Evolutionary conservation across 2,113 vertebrate species (phyloP).

Genomic region (Trogon surrucura): DNA sequence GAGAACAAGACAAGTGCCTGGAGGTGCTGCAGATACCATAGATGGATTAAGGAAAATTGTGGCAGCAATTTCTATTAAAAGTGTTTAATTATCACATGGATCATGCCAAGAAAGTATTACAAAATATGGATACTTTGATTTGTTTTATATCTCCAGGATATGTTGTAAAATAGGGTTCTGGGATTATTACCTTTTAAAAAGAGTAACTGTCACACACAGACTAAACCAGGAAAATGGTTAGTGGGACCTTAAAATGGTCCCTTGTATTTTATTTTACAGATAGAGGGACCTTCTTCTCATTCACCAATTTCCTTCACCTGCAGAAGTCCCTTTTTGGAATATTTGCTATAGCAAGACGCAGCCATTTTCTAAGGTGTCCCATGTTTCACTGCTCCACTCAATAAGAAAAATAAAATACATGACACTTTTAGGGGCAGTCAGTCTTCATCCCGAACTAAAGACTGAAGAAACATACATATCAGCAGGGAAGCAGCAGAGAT

Average conservation of each 20-base stretch:
- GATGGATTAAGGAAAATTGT: slow-evolving; percentile 32
- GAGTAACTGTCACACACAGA: not conserved
- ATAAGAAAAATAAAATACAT: not conserved
- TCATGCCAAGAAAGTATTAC: slow-evolving; percentile 26
- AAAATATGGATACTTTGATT: slow-evolving; percentile 36
- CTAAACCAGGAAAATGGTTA: not conserved
- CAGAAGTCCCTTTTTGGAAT: not conserved
- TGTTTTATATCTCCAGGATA: slow-evolving; percentile 2
- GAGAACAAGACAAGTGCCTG: slow-evolving; percentile 37
- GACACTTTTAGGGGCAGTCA: not conserved
- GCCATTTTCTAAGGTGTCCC: not conserved
- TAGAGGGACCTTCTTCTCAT: not conserved
- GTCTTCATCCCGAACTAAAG: not conserved
- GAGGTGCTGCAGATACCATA: slow-evolving; percentile 20
- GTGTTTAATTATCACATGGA: slow-evolving; percentile 11
- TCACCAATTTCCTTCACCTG: not conserved
- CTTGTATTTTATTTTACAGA: not conserved
- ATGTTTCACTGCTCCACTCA: not conserved
- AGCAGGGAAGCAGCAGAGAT: not conserved
- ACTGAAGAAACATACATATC: not conserved
- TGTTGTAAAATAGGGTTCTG: slow-evolving; percentile 8
- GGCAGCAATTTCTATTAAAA: slow-evolving; percentile 44
- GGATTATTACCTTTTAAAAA: not conserved
- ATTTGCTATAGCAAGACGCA: not conserved
- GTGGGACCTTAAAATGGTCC: not conserved